Percentiles rank a stretch among this genome's conserved stretches.
Conservation (phyloP, 2,797 vertebrate genomes). For the Lagocephalus sceleratus region DNA sequence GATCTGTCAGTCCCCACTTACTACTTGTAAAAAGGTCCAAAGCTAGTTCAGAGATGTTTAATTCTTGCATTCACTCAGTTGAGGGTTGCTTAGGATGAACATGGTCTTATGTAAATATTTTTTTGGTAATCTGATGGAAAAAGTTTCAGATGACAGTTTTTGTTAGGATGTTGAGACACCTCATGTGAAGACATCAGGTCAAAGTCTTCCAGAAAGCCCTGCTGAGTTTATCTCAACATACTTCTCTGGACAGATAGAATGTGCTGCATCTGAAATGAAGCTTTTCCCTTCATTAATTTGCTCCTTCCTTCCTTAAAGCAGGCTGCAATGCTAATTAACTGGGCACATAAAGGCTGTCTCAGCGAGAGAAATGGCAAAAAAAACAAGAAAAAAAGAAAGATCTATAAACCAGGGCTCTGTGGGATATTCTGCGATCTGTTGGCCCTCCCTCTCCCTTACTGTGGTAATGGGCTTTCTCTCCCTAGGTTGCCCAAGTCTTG, state of each 20-base stretch:
- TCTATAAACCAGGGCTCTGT: slow-evolving; percentile 48
- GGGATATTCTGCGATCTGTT: slow-evolving; percentile 44
- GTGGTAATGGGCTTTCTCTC: slow-evolving; percentile 53
- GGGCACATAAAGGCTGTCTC: slow-evolving; percentile 46
- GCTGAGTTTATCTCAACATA: slow-evolving; percentile 13
- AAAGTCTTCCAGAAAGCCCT: slow-evolving; percentile 24
- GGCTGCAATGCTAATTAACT: slow-evolving; percentile 57
- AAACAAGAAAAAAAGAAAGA: slow-evolving; percentile 32
- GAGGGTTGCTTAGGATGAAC: too few relatives aligned
- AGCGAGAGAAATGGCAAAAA: slow-evolving; percentile 18
- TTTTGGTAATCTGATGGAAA: too few relatives aligned
- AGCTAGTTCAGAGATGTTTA: too few relatives aligned
- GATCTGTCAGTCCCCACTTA: too few relatives aligned
- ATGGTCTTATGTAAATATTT: too few relatives aligned
- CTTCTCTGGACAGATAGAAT: slow-evolving; percentile 32
- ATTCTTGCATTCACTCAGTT: too few relatives aligned
- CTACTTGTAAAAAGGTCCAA: too few relatives aligned
- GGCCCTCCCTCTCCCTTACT: slow-evolving; percentile 37
- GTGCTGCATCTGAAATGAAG: slow-evolving; percentile 33
- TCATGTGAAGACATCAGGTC: slow-evolving; percentile 29
- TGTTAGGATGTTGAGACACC: neutral
- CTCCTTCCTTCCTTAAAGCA: slow-evolving; percentile 48
- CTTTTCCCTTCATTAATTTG: slow-evolving; percentile 56
- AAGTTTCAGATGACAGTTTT: too few relatives aligned
- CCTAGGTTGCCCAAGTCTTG: slow-evolving; percentile 29